Base-by-base conservation (phyloP, 2,888 invertebrate genomes). In the Malacosoma neustria region DNA sequence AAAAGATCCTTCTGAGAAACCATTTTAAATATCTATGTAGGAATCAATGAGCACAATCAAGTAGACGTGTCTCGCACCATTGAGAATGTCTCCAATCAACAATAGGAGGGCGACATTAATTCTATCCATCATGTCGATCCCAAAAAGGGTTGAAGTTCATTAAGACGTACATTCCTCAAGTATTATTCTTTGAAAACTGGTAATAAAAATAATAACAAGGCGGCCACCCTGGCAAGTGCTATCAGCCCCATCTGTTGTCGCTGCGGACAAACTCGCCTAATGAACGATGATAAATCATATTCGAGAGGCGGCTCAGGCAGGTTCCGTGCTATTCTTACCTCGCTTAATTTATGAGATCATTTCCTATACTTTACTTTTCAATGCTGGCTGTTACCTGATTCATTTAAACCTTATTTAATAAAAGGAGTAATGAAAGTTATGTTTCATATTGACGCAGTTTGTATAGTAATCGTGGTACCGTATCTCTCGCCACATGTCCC, bases 241-340 rank as follows among this genome's bases (percentile, higher is more conserved):
- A 85, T 85, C 85, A 81, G 84, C 84, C 77, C 84, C 84, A 85
- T 85, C 84, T 85, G 84, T 85, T 85, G 84, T 84, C 84, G 84
- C 68, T 77, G 80, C 81, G 84, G 84, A 85, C 84, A 85, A 85
- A 85, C 84, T 85, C 84, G 73, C 79, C 81, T 85, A 85, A 85
- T 85, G 84, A 85, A 85, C 84, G 84, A 85, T 85, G 84, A 85
- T 85, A 84, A 85, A 85, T 85, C 85, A 85, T 85, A 85, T 84
- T 85, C 84, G 84, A 85, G 81, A 82, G 79, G 77, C 76, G 72
- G 77, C 79, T 75, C 64, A 67, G 59, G 62, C 69, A 66, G 57
- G 60, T 60, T 64, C 70, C 71, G 57, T 58, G 64, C 61, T 63
- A 66, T 70, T 69, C 67, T 66, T 66, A 52, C 57, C 63, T 60